These are phyloP conservation scores for Empis livida DNA, from an alignment of 2,888 invertebrate species.

Conservation along the genomic window DNA sequence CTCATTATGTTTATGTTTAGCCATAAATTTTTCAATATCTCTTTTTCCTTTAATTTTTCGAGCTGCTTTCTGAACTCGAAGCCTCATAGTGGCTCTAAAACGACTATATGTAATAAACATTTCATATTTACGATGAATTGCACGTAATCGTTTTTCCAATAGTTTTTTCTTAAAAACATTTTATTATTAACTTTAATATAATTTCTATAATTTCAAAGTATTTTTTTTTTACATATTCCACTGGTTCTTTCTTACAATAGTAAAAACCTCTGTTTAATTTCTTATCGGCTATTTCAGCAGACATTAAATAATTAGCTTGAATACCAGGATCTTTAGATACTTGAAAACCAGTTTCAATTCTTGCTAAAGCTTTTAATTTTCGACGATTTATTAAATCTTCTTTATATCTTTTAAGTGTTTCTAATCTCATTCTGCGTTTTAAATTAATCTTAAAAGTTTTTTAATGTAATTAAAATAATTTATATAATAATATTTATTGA, in stretches of 20 bases:
- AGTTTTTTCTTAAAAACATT: conserved; percentile 1
- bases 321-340: neutral
- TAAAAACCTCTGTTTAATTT: conserved; percentile 8
- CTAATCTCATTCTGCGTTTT: conserved; percentile 2
- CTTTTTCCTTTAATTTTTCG: too few species aligned
- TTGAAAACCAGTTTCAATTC: neutral
- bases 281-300: conserved; percentile 6
- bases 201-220: neutral
- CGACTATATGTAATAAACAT: too few species aligned
- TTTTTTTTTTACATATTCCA: conserved; percentile 2
- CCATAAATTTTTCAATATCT: too few species aligned
- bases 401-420: conserved; percentile 1
- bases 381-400: neutral
- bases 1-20: too few species aligned
- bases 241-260: conserved; percentile 5
- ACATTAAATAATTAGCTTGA: neutral
- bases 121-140: conserved; percentile 6
- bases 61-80: too few species aligned
- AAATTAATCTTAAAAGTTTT: conserved; percentile 3
- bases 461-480: too few species aligned
- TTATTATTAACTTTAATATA: neutral
- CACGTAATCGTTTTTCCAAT: conserved; percentile 3
- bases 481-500: neutral
- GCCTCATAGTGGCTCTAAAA: too few species aligned
- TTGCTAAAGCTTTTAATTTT: neutral